phyloP scores from a whole-genome alignment of 92 coral and sea anemone species.

The Bergia puertoricense region DNA sequence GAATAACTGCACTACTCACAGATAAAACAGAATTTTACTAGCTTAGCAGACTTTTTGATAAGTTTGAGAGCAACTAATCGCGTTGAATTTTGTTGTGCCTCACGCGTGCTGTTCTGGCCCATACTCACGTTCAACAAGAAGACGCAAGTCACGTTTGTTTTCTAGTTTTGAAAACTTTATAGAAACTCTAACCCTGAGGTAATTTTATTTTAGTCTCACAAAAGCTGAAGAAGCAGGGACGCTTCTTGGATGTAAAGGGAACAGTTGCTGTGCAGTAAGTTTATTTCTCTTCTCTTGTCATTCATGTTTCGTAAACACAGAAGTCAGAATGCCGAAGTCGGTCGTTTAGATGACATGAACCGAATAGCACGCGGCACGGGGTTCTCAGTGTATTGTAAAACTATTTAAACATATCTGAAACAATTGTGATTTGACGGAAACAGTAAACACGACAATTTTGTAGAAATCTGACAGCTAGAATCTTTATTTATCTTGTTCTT shows the following conservation, averaged over 20 bases:
- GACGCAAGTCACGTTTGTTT: constrained; percentile 29
- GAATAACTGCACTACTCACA: neutral
- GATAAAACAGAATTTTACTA: neutral
- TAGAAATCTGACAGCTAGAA: neutral
- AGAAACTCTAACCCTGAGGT: neutral
- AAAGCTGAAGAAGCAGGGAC: constrained; percentile 11
- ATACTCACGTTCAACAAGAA: constrained; percentile 22
- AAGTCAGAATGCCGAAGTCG: too few species aligned
- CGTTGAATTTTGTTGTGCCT: constrained; percentile 10
- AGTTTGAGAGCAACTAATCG: constrained; percentile 20
- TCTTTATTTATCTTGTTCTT: constrained; percentile 9
- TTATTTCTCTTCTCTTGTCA: neutral
- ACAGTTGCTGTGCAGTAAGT: constrained; percentile 44
- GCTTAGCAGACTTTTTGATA: neutral
- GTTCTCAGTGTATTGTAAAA: neutral
- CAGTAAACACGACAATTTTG: neutral
- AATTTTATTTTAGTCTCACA: constrained; percentile 25
- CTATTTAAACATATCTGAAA: neutral
- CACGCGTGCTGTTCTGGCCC: neutral
- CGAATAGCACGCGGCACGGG: neutral
- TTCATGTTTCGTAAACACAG: constrained; percentile 6
- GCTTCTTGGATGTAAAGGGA: constrained; percentile 21
- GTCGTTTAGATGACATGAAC: neutral
- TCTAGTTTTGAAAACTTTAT: neutral
- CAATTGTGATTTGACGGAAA: neutral